Evolutionary conservation across 2,888 invertebrate species (phyloP), one percentile per base, ranked within the genome.

Genomic region (Calameuta idolon): DNA sequence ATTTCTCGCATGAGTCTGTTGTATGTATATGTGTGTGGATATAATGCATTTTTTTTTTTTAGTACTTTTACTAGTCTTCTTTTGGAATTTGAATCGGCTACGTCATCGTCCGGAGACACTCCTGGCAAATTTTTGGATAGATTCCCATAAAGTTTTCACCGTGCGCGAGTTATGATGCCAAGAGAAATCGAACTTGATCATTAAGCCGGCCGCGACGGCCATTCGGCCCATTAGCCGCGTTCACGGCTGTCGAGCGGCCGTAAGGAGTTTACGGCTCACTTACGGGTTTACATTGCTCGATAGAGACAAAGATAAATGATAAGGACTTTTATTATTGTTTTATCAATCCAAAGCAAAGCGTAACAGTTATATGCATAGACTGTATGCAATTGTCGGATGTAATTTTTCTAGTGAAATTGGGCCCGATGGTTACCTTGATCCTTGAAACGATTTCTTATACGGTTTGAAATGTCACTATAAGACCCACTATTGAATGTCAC

Each of bases 181-280:
- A 89, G 89, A 89, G 89, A 89, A 89, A 89, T 89, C 89, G 89
- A 89, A 89, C 86, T 89, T 89, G 89, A 89, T 89, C 89, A 88
- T 88, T 89, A 89, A 89, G 87, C 87, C 85, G 86, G 87, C 85
- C 88, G 89, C 88, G 89, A 87, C 88, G 87, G 86, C 85, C 84
- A 85, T 84, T 85, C 87, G 88, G 88, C 87, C 87, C 88, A 88
- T 89, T 87, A 89, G 87, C 87, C 89, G 88, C 88, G 86, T 87
- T 89, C 86, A 84, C 85, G 83, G 83, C 83, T 80, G 79, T 74
- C 35, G 35, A 74, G 2, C 34, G 37, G 35, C 37, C 74, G 74
- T 34, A 71, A 34, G 71, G 71, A 23, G 71, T 71, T 71, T 71
- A 71, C 71, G 34, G 34, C 71, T 71, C 71, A 71, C 71, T 71